Evolutionary conservation across 2,888 invertebrate genomes (phyloP).

Genomic region (Coleophora deauratella): DNA sequence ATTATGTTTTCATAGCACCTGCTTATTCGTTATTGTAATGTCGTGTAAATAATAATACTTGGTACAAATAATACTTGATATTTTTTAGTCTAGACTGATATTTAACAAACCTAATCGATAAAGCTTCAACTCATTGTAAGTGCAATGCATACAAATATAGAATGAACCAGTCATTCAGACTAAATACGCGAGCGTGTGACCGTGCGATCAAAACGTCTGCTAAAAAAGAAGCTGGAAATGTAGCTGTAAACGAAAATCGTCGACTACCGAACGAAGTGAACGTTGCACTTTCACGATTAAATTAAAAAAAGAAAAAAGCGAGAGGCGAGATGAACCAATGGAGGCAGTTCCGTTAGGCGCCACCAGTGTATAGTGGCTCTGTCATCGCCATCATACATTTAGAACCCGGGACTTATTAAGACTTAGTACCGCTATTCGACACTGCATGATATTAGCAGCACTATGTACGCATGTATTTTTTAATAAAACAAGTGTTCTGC

Average conservation of each 20-base stretch:
- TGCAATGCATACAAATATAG: no score
- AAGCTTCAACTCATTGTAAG: no score
- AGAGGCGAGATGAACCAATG: slow-evolving; percentile 58
- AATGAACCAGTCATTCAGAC: no score
- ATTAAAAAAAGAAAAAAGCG: slow-evolving; percentile 55
- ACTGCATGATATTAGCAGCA: slow-evolving; percentile 44
- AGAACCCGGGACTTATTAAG: slow-evolving; percentile 16
- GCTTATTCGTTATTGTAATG: no score
- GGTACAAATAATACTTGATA: no score
- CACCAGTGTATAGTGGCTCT: slow-evolving; percentile 38
- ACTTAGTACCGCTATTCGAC: slow-evolving; percentile 65
- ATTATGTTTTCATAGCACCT: no score
- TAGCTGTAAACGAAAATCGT: slow-evolving; percentile 56
- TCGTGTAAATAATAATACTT: no score
- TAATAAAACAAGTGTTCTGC: no score
- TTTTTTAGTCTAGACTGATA: no score
- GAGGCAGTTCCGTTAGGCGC: slow-evolving; percentile 44
- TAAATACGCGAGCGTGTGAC: no score
- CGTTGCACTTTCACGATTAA: slow-evolving; percentile 70
- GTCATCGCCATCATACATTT: no score
- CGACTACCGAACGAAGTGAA: slow-evolving; percentile 64
- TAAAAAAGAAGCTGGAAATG: slow-evolving; percentile 52
- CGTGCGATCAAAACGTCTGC: slow-evolving; percentile 53
- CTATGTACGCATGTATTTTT: slow-evolving; percentile 17
- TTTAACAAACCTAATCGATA: no score